phyloP scores from a whole-genome alignment of 2,797 vertebrate genomes.

The Bovichtus diacanthus region DNA sequence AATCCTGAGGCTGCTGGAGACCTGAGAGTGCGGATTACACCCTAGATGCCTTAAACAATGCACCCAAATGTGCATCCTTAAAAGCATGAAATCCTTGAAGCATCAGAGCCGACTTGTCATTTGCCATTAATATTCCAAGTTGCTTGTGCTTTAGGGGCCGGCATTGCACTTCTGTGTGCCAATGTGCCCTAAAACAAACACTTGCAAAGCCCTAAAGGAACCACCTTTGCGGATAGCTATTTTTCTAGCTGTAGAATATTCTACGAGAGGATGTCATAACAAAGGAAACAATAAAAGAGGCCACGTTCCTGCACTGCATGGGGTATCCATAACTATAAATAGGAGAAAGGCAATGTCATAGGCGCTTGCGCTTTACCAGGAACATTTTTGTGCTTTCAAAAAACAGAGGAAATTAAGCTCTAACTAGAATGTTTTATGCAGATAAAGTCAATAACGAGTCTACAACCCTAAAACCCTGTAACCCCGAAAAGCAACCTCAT shows the following conservation, averaged over 20 bases:
- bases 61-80: constrained; percentile 86
- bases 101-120: constrained; percentile 84
- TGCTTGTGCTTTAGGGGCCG: constrained; percentile 74
- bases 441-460: constrained; percentile 28
- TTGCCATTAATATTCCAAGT: constrained; percentile 85
- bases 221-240: constrained; percentile 71
- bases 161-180: constrained; percentile 73
- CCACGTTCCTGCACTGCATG: constrained; percentile 78
- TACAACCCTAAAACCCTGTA: not conserved
- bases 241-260: constrained; percentile 80
- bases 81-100: constrained; percentile 86
- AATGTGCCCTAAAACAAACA: constrained; percentile 81
- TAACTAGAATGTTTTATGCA: constrained; percentile 1
- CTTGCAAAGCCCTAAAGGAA: constrained; percentile 78
- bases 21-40: constrained; percentile 85
- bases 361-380: constrained; percentile 39
- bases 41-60: constrained; percentile 86
- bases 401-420: constrained; percentile 21
- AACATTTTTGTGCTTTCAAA: constrained; percentile 39
- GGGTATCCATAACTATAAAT: constrained; percentile 77
- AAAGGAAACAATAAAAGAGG: constrained; percentile 84
- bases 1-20: constrained; percentile 83
- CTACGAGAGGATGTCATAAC: constrained; percentile 80
- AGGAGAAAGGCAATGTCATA: constrained; percentile 60
- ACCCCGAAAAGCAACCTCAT: not conserved